Conservation (phyloP, 2,888 invertebrate genomes). For the Monopis laevigella region DNA sequence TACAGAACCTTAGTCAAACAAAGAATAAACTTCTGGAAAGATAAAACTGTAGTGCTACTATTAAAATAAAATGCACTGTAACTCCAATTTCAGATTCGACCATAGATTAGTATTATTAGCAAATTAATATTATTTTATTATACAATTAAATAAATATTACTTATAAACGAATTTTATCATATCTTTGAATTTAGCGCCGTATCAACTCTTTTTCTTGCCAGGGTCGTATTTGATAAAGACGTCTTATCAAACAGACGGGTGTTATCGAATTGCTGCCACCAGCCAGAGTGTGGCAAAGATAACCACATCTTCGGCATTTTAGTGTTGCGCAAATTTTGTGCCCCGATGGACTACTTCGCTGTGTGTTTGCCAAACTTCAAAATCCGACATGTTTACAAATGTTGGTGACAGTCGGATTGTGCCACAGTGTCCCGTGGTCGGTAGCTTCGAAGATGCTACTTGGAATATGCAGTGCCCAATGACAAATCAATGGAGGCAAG, state of each 20-base stretch:
- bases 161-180: too few species aligned
- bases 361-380: too few species aligned
- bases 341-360: slow-evolving; percentile 48
- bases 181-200: slow-evolving; percentile 3
- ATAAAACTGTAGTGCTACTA: background rate
- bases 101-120: background rate
- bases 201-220: slow-evolving; percentile 17
- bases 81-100: background rate
- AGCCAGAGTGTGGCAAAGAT: slow-evolving; percentile 41
- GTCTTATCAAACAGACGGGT: slow-evolving; percentile 43
- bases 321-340: slow-evolving; percentile 53
- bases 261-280: slow-evolving; percentile 54
- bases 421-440: slow-evolving; percentile 38
- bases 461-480: slow-evolving; percentile 47
- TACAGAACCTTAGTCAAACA: background rate
- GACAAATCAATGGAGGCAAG: slow-evolving; percentile 37
- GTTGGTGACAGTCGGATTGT: slow-evolving; percentile 27
- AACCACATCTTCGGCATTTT: slow-evolving; percentile 50
- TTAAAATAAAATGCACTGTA: background rate
- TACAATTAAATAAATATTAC: too few species aligned
- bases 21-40: background rate
- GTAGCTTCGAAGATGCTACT: slow-evolving; percentile 32
- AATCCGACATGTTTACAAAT: slow-evolving; percentile 42
- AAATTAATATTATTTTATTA: too few species aligned
- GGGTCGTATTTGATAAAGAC: slow-evolving; percentile 25